Evolutionary conservation across 2,888 invertebrate species (phyloP).

Genomic region (Tenthredo mesomela): DNA sequence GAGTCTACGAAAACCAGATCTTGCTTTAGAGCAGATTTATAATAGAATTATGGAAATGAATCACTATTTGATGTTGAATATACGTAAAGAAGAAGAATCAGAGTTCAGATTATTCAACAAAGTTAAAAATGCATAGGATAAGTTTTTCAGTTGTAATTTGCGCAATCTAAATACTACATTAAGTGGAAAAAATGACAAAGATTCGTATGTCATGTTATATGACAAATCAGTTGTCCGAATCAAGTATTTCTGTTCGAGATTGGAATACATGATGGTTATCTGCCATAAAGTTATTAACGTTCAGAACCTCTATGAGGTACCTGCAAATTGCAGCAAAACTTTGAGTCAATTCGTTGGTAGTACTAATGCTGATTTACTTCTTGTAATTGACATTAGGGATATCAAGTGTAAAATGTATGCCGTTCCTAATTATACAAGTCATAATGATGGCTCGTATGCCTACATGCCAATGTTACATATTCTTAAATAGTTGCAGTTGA

Average conservation of each 20-base stretch:
- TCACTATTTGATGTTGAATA: background rate
- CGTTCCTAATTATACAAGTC: background rate
- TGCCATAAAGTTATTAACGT: background rate
- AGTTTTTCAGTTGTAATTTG: background rate
- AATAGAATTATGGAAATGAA: background rate
- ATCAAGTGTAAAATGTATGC: background rate
- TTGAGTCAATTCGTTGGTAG: background rate
- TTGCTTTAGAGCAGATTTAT: background rate
- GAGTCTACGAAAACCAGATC: background rate
- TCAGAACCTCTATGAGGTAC: background rate
- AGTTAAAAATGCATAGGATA: background rate
- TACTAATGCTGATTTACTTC: background rate
- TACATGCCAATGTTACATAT: background rate
- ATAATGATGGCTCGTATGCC: background rate
- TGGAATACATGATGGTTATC: background rate
- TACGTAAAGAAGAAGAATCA: background rate
- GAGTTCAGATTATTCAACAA: background rate
- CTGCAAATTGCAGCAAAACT: background rate
- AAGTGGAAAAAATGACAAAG: background rate
- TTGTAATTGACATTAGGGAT: background rate
- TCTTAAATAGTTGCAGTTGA: background rate
- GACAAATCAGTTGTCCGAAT: background rate
- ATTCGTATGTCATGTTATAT: background rate
- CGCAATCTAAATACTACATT: background rate
- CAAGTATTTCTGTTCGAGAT: background rate